Evolutionary conservation across 2,113 vertebrate genomes (phyloP), one percentile per base, ranked within the genome.

Genomic region (Odontophorus gujanensis): DNA sequence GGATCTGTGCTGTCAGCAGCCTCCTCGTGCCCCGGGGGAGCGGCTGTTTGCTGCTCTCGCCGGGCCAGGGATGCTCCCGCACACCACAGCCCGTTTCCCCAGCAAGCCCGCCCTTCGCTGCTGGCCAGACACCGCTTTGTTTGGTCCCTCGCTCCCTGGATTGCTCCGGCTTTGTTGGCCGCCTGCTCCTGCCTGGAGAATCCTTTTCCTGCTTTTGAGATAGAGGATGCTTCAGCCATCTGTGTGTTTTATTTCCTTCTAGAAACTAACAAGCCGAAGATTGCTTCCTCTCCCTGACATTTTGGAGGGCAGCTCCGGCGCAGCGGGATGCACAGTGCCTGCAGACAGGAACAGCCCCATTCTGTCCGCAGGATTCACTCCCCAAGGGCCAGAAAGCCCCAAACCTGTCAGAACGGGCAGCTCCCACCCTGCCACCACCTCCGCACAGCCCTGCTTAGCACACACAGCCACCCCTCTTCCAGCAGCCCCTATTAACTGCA

Each of bases 1-100:
- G 97, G 97, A 97, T 97, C 93, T 97, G 96, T 98, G 97, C 96
- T 98, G 98, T 99, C 98, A 98, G 98, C 98, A 97, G 96, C 97
- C 95, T 85, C 32, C 79, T 62, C 69, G 5, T 47, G 75, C 72
- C 94, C 84, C 93, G 10, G 87, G 96, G 95, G 95, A 93, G 38
- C 3, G 87, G 71, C 93, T 92, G 92, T 85, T 92, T 24, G 93
- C 95, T 59, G 74, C 90, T 93, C 93, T 93, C 11, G 28, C 77
- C 36, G 2, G 36, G 67, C 10, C 69, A 85, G 95, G 90, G 97
- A 94, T 88, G 95, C 87, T 91, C 77, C 87, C 2, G 50, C 83
- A 96, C 96, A 96, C 95, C 94, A 95, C 57, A 32, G 89, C 62
- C n/a, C 22, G 14, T 13, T 95, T 96, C 95, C 95, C 95, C 89